Percentiles rank a stretch among this genome's conserved stretches.
Conservation (phyloP, 2,888 invertebrate genomes). For the Ochropacha duplaris region DNA sequence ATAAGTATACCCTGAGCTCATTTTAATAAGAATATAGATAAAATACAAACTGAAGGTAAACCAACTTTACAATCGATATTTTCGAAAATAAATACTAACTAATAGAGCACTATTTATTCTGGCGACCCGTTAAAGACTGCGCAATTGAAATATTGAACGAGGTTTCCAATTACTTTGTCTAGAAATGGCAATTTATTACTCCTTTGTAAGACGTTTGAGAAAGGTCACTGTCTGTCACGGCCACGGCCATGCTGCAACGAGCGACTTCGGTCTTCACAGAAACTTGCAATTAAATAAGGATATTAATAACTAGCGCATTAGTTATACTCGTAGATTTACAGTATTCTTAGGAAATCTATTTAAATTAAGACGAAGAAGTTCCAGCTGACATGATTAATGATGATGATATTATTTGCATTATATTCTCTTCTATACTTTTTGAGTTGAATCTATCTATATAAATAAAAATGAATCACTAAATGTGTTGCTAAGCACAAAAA, state of each 20-base stretch:
- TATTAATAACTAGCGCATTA: too few species aligned
- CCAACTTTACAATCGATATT: too few species aligned
- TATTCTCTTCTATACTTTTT: too few species aligned
- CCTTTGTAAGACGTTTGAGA: not conserved
- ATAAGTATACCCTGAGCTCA: too few species aligned
- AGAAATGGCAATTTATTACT: constrained; percentile 1
- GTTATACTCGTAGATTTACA: too few species aligned
- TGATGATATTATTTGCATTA: too few species aligned
- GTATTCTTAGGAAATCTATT: too few species aligned
- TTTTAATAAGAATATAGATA: not conserved
- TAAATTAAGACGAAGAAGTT: too few species aligned
- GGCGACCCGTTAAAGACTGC: constrained; percentile 1
- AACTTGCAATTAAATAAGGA: not conserved
- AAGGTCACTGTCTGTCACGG: not conserved
- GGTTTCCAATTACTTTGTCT: not conserved
- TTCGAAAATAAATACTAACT: not conserved
- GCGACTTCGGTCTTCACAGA: not conserved
- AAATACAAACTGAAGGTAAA: not conserved
- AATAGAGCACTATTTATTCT: constrained; percentile 5
- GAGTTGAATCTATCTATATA: too few species aligned
- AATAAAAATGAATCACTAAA: too few species aligned
- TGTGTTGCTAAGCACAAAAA: too few species aligned
- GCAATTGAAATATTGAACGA: constrained; percentile 3
- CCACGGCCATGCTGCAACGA: not conserved
- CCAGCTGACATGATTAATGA: too few species aligned